phyloP scores from a whole-genome alignment of 2,888 invertebrate species.

The Dione juno region DNA sequence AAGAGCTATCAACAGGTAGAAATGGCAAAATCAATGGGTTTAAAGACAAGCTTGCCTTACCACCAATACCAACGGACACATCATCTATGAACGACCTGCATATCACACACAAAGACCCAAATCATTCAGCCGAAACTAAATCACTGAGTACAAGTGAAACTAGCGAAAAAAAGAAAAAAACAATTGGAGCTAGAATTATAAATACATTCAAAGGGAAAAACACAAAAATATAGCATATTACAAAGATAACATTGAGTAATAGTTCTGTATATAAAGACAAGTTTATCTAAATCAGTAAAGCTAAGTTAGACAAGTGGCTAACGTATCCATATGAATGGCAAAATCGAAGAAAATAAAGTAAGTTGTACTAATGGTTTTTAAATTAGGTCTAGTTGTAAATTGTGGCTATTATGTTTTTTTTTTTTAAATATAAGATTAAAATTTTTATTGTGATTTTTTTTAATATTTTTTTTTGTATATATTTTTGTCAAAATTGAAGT shows the following conservation, averaged over 20 bases:
- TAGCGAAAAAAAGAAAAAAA: slow-evolving; percentile 47
- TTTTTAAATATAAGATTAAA: background rate
- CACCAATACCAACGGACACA: slow-evolving; percentile 45
- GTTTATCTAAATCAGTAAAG: background rate
- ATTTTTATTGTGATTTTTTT: background rate
- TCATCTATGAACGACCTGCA: slow-evolving; percentile 52
- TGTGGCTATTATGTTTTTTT: background rate
- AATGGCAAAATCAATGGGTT: slow-evolving; percentile 42
- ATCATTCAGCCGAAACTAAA: slow-evolving; percentile 48
- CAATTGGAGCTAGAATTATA: slow-evolving; percentile 39
- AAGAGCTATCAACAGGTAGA: slow-evolving; percentile 45
- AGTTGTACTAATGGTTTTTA: background rate
- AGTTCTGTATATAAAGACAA: background rate
- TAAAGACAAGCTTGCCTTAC: slow-evolving; percentile 48
- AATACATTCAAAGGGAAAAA: slow-evolving; percentile 27
- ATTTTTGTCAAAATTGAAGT: background rate
- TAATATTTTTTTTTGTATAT: background rate
- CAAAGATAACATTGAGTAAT: background rate
- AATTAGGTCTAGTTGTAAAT: slow-evolving; percentile 1
- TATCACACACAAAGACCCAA: slow-evolving; percentile 33
- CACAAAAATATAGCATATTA: slow-evolving; percentile 47
- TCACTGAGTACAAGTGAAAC: slow-evolving; percentile 52
- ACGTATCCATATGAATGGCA: background rate
- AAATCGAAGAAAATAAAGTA: background rate
- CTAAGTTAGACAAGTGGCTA: background rate